Evolutionary conservation across 2,113 vertebrate genomes (phyloP).

Genomic region (Chrysemys picta): DNA sequence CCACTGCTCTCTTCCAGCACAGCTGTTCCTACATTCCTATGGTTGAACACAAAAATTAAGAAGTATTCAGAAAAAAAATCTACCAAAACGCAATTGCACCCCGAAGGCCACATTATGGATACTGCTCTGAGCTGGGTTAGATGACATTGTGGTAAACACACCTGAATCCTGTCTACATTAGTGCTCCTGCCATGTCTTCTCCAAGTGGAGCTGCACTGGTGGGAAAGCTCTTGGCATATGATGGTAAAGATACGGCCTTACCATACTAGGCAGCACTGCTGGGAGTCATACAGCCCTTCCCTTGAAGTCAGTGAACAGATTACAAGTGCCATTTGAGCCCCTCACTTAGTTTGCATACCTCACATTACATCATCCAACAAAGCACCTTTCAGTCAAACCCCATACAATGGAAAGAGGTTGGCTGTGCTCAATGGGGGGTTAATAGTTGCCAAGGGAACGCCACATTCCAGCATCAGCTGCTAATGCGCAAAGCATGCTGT

Average conservation of each 20-base stretch:
- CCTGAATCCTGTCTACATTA: background rate
- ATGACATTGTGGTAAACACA: background rate
- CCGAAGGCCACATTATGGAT: background rate
- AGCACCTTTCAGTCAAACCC: slow-evolving; percentile 62
- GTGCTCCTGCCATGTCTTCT: background rate
- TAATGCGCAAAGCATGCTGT: slow-evolving; percentile 71
- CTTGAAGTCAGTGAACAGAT: slow-evolving; percentile 72
- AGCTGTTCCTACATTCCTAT: background rate
- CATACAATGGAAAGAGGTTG: slow-evolving; percentile 71
- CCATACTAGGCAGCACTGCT: background rate
- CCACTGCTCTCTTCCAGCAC: background rate
- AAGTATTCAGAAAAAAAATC: background rate
- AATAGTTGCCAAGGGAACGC: slow-evolving; percentile 75
- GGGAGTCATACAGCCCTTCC: background rate
- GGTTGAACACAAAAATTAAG: background rate
- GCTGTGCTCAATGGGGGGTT: slow-evolving; percentile 67
- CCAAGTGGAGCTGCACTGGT: accelerated
- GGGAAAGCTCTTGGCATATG: background rate
- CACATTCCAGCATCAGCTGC: slow-evolving; percentile 79
- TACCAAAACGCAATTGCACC: background rate
- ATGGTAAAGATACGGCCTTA: background rate
- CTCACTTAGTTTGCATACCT: slow-evolving; percentile 75
- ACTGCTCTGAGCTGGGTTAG: background rate
- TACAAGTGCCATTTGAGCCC: slow-evolving; percentile 68
- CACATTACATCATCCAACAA: slow-evolving; percentile 79